These are phyloP conservation scores for Scelioninae gen. 1 DNA, from an alignment of 2,888 invertebrate genomes.

Conservation along the genomic window DNA sequence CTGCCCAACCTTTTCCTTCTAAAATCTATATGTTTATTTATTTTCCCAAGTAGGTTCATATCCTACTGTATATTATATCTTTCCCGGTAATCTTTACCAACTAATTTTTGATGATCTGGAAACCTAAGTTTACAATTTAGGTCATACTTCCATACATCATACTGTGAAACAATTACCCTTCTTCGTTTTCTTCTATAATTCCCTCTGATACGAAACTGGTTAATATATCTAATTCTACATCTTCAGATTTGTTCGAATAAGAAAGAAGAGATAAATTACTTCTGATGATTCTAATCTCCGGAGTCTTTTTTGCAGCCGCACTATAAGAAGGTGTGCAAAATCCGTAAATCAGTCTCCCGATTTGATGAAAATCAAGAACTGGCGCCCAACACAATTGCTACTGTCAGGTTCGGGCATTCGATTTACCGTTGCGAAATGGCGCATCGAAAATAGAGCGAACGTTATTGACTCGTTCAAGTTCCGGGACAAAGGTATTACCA, in stretches of 20 bases:
- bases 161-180: too few species aligned
- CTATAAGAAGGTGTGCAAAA: background rate
- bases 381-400: constrained; percentile 34
- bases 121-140: too few species aligned
- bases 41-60: background rate
- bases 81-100: background rate
- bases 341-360: constrained; percentile 42
- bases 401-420: constrained; percentile 17
- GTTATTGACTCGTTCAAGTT: constrained; percentile 50
- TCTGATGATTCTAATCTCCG: constrained; percentile 9
- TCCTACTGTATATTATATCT: constrained; percentile 44
- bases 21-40: constrained; percentile 71
- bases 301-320: constrained; percentile 13
- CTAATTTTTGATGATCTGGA: too few species aligned
- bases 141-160: too few species aligned
- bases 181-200: constrained; percentile 63
- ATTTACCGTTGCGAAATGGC: constrained; percentile 37
- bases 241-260: background rate
- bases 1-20: constrained; percentile 67
- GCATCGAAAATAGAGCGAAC: constrained; percentile 51
- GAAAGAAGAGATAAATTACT: constrained; percentile 16
- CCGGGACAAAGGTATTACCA: constrained; percentile 47
- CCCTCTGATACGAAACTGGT: background rate
- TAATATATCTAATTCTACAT: too few species aligned
- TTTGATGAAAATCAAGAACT: constrained; percentile 37